A percentile compares a stretch with the other conserved stretches of the same genome.
These are phyloP conservation scores for Sclerodermus sp. DNA, from an alignment of 2,888 invertebrate species.

Conservation along the genomic window DNA sequence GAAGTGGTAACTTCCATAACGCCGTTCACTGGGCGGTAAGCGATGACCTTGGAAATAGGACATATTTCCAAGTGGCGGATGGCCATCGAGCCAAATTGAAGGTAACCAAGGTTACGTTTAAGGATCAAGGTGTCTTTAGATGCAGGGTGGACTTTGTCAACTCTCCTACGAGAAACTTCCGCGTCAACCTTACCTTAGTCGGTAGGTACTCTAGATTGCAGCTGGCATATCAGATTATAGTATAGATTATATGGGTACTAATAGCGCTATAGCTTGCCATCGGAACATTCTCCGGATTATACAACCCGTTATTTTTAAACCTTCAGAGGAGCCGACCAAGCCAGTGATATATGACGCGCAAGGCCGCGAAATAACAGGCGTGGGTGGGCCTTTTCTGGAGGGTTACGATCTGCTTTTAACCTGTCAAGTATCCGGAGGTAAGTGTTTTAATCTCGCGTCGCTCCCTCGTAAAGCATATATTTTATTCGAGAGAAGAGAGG, in stretches of 20 bases:
- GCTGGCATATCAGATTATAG: background rate
- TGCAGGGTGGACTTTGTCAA: slow-evolving; percentile 88
- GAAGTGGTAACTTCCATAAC: slow-evolving; percentile 68
- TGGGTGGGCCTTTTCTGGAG: slow-evolving; percentile 84
- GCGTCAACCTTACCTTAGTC: slow-evolving; percentile 83
- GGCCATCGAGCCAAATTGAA: slow-evolving; percentile 69
- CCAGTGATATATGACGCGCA: slow-evolving; percentile 83
- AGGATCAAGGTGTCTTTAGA: slow-evolving; percentile 82
- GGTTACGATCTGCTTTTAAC: slow-evolving; percentile 81
- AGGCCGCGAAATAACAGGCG: slow-evolving; percentile 76
- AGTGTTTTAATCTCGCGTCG: slow-evolving; percentile 40
- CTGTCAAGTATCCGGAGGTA: slow-evolving; percentile 87
- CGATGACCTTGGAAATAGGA: slow-evolving; percentile 74
- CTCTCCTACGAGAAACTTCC: slow-evolving; percentile 84
- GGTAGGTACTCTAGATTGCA: slow-evolving; percentile 66
- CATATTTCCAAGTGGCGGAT: slow-evolving; percentile 74
- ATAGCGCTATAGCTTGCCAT: no score
- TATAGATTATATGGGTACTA: no score
- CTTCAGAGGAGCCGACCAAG: slow-evolving; percentile 76
- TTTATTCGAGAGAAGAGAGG: no score
- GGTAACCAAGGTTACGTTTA: slow-evolving; percentile 70
- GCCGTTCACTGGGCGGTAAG: slow-evolving; percentile 78
- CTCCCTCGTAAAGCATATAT: no score
- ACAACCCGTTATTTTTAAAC: slow-evolving; percentile 26
- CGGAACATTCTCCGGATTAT: no score